Evolutionary conservation across 2,113 vertebrate species (phyloP).

Genomic region (Ophiodon elongatus): DNA sequence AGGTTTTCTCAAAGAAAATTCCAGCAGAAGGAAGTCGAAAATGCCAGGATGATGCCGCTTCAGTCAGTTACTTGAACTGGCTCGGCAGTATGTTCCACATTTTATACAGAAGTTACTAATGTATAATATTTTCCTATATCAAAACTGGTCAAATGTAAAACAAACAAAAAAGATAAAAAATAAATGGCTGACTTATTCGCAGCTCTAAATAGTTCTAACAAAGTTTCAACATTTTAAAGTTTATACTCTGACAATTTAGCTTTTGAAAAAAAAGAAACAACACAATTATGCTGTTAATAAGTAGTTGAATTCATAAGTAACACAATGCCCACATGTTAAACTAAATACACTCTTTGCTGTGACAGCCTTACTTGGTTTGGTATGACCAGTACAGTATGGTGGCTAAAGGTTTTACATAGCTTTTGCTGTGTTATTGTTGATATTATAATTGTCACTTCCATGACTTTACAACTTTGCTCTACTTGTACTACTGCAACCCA

Average conservation of each 20-base stretch:
- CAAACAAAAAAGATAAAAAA: neutral
- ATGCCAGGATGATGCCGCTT: neutral
- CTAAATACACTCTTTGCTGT: neutral
- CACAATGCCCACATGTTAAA: neutral
- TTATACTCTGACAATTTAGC: too few relatives aligned
- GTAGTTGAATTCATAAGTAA: neutral
- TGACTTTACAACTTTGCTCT: neutral
- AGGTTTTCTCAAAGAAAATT: neutral
- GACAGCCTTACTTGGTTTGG: neutral
- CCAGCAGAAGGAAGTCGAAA: slow-evolving; percentile 34
- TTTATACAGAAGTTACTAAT: neutral
- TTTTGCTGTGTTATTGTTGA: neutral
- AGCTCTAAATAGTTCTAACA: neutral
- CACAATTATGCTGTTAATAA: too few relatives aligned
- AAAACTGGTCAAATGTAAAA: neutral
- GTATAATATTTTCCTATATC: neutral
- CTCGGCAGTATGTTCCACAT: neutral
- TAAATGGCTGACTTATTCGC: neutral
- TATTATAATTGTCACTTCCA: neutral
- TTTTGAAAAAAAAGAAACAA: too few relatives aligned
- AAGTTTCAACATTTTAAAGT: too few relatives aligned
- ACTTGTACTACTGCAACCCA: too few relatives aligned
- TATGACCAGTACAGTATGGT: neutral
- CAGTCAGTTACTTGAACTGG: slow-evolving; percentile 10
- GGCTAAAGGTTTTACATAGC: neutral